These are phyloP conservation scores for Luperina nickerlii DNA, from an alignment of 2,888 invertebrate species.

Conservation along the genomic window DNA sequence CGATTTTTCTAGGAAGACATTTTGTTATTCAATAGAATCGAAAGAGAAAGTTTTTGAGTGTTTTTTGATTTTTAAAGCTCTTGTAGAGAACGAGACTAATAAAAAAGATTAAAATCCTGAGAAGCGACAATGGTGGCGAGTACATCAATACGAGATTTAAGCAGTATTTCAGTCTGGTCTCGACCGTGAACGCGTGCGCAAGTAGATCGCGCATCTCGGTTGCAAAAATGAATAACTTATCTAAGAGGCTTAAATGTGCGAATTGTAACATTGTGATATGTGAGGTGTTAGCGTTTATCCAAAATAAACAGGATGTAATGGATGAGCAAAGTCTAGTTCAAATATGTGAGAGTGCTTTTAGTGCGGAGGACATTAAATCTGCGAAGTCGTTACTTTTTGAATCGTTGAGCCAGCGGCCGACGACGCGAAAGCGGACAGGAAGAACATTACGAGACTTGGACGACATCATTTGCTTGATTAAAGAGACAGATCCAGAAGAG, in stretches of 20 bases:
- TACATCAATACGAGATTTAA: no score
- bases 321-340: slow-evolving; percentile 1
- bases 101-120: no score
- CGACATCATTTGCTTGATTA: neutral
- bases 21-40: no score
- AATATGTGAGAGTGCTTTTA: neutral
- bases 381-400: slow-evolving; percentile 1
- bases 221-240: no score
- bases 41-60: no score
- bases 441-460: slow-evolving; percentile 3
- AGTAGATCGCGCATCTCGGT: no score
- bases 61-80: no score
- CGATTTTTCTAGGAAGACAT: no score
- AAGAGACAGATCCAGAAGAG: neutral
- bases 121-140: no score
- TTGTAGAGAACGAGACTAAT: no score
- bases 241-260: neutral
- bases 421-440: neutral
- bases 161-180: no score
- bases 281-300: slow-evolving; percentile 2
- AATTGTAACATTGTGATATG: slow-evolving; percentile 1
- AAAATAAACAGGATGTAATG: neutral
- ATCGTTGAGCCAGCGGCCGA: neutral
- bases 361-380: neutral
- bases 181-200: no score